Evolutionary conservation across 2,888 invertebrate species (phyloP).

Genomic region (Sphecodes monilicornis): DNA sequence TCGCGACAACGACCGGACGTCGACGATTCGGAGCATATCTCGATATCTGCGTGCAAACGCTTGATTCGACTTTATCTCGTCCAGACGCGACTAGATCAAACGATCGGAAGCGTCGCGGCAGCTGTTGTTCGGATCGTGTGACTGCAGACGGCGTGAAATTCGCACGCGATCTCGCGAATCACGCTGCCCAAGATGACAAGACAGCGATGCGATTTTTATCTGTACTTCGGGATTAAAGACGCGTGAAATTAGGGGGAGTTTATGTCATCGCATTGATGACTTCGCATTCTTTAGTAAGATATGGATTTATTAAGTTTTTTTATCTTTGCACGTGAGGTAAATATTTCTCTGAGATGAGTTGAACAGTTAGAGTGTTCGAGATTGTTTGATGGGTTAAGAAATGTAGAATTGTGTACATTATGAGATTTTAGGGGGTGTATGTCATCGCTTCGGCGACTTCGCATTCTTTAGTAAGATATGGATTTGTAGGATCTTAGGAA

Average conservation of each 20-base stretch:
- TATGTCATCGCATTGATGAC: too few relatives aligned
- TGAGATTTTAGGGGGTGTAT: too few relatives aligned
- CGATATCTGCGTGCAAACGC: not conserved
- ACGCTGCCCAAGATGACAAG: not conserved
- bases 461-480: too few relatives aligned
- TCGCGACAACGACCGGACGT: constrained; percentile 32
- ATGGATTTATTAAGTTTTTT: too few relatives aligned
- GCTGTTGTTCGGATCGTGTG: constrained; percentile 27
- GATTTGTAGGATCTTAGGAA: too few relatives aligned
- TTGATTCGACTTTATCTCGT: constrained; percentile 25
- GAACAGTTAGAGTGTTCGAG: too few relatives aligned
- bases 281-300: too few relatives aligned
- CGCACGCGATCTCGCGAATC: constrained; percentile 27
- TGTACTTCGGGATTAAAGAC: not conserved
- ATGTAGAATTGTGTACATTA: too few relatives aligned
- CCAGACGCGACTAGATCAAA: constrained; percentile 16
- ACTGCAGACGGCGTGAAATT: constrained; percentile 24
- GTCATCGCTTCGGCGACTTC: too few relatives aligned
- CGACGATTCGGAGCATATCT: constrained; percentile 25
- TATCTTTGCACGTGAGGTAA: too few relatives aligned
- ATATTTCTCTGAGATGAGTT: too few relatives aligned
- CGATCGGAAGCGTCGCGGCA: constrained; percentile 12
- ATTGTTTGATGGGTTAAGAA: too few relatives aligned
- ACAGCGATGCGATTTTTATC: not conserved
- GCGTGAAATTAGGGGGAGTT: not conserved